phyloP scores from a whole-genome alignment of 2,113 vertebrate genomes.

The Crotalus horridus region DNA sequence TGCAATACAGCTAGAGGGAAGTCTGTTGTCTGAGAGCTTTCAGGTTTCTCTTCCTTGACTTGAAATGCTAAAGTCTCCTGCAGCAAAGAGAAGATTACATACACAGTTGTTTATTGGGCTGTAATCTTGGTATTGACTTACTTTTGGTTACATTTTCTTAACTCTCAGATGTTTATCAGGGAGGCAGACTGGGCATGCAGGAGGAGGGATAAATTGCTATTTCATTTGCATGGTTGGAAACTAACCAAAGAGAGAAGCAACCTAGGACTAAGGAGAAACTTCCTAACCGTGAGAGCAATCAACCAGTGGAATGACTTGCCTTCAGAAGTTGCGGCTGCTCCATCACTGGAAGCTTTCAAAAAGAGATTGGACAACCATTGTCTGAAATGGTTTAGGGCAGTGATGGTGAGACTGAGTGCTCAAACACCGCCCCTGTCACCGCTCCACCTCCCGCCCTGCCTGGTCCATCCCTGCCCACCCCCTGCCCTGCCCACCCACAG shows the following conservation, averaged over 20 bases:
- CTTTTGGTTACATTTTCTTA: neutral
- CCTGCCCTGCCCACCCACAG: too few species aligned
- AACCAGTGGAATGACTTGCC: neutral
- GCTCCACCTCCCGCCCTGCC: too few species aligned
- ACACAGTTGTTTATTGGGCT: neutral
- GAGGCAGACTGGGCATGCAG: neutral
- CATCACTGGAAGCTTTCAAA: neutral
- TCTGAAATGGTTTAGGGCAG: neutral
- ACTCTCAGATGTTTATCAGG: neutral
- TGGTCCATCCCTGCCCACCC: too few species aligned
- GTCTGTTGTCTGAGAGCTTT: neutral
- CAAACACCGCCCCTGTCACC: too few species aligned
- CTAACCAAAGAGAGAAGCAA: neutral
- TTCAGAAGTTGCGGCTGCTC: neutral
- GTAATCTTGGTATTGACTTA: neutral
- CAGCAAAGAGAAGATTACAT: neutral
- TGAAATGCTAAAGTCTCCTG: neutral
- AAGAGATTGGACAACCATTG: neutral
- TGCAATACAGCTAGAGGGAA: neutral
- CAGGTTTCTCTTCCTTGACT: neutral
- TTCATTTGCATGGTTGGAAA: neutral
- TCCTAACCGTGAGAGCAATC: neutral
- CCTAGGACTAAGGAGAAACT: neutral
- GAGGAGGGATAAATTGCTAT: neutral
- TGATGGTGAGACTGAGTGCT: too few species aligned